Percentiles rank a stretch among this genome's conserved stretches.
Evolutionary conservation across 1,140 invertebrate species (phyloP).

Genomic region (Mya arenaria): DNA sequence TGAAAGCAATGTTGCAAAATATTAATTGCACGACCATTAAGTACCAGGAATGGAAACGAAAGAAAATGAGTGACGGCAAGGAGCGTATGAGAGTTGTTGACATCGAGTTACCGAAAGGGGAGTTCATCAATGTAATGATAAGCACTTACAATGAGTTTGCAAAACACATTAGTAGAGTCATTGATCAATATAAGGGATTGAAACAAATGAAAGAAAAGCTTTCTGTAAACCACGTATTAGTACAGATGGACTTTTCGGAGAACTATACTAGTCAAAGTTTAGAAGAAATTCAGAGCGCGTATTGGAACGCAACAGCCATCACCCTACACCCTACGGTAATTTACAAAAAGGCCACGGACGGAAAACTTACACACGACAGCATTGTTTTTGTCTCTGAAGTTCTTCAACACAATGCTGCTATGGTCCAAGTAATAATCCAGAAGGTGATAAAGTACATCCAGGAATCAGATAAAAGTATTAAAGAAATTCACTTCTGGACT

Average conservation of each 20-base stretch:
- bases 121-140: constrained; percentile 32
- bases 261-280: constrained; percentile 46
- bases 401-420: constrained; percentile 17
- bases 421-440: not conserved
- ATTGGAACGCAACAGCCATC: constrained; percentile 36
- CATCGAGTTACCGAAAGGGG: constrained; percentile 4
- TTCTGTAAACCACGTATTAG: not conserved
- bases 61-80: constrained; percentile 27
- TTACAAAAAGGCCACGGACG: not conserved
- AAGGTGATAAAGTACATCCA: not conserved
- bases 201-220: constrained; percentile 50
- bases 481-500: constrained; percentile 11
- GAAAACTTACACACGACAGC: constrained; percentile 5
- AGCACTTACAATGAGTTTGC: constrained; percentile 11
- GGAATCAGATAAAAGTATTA: not conserved
- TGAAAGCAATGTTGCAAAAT: not conserved
- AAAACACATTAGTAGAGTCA: constrained; percentile 17
- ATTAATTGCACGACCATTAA: not conserved
- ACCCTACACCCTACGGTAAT: constrained; percentile 51
- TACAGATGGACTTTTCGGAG: constrained; percentile 60
- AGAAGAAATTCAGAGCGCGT: constrained; percentile 51
- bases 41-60: constrained; percentile 43
- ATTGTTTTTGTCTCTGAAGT: constrained; percentile 41
- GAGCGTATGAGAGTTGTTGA: constrained; percentile 36
- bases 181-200: constrained; percentile 8